These are phyloP conservation scores for Porites cylindrica DNA, from an alignment of 92 coral and sea anemone species.

Conservation along the genomic window DNA sequence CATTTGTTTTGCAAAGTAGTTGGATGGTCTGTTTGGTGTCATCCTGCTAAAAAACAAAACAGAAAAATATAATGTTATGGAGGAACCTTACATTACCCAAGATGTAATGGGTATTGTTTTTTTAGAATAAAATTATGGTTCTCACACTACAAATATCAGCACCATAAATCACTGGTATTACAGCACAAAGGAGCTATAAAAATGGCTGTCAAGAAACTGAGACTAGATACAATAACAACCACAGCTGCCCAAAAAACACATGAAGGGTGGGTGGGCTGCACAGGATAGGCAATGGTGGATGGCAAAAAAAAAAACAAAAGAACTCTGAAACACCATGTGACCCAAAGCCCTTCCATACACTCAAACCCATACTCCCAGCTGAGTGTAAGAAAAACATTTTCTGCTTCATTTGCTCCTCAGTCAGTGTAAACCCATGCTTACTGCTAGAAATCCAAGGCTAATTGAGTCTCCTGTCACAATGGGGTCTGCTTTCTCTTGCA, in stretches of 20 bases:
- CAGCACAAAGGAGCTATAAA: neutral
- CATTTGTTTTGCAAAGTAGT: constrained; percentile 41
- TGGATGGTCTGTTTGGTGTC: constrained; percentile 13
- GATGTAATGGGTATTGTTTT: no score
- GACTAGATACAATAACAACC: neutral
- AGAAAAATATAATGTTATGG: neutral
- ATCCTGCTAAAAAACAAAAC: neutral
- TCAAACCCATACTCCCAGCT: neutral
- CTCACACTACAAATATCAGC: neutral
- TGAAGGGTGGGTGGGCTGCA: neutral
- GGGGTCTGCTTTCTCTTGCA: no score
- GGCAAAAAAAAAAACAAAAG: neutral
- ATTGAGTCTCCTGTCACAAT: no score
- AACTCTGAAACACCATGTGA: neutral
- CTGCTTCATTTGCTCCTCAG: neutral
- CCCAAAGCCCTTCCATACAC: neutral
- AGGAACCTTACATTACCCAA: no score
- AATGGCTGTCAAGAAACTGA: neutral
- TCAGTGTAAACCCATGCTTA: neutral
- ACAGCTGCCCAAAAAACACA: neutral
- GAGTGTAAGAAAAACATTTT: neutral
- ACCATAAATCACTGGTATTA: neutral
- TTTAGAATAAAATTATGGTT: no score
- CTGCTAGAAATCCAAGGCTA: no score
- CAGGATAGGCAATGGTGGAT: neutral